Base-by-base conservation (phyloP, 2,113 vertebrate genomes). In the Megalops atlanticus region DNA sequence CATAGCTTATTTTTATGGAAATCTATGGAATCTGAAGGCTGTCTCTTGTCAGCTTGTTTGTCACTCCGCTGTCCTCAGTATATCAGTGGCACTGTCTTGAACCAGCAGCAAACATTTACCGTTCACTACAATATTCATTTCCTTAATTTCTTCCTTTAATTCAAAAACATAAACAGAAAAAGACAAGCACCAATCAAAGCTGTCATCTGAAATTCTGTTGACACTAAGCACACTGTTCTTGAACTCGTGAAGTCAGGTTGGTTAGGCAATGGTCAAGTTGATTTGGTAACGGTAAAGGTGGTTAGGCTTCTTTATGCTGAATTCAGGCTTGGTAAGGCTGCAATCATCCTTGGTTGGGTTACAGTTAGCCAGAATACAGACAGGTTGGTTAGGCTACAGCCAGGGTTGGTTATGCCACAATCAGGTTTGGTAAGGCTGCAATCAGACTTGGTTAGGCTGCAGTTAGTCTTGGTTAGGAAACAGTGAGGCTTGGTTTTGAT, bases 1-100 rank as follows among this genome's bases (percentile, higher is more conserved):
- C n/a, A 1, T 27, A 14, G 15, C 38, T 74, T 43, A n/a, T n/a
- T n/a, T n/a, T n/a, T n/a, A n/a, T n/a, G n/a, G n/a, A n/a, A n/a
- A n/a, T n/a, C n/a, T n/a, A n/a, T n/a, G n/a, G 38, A 72, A 72
- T 90, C 86, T 77, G 77, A 83, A 47, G 83, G 58, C 58, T 64
- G 58, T 64, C 58, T 27, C 6, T 64, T 64, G 31, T 64, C 58
- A 27, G 58, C 31, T 1, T 64, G 5, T 31, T 27, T 27, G n/a
- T 6, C 43, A 21, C 7, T 64, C 58, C 11, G 58, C 24, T 64
- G 58, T 64, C 31, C n/a, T 27, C n/a, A 31, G 11, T 24, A 10
- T 24, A n/a, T 64, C 14, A 27, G 58, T 27, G 58, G n/a, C 24
- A 21, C 49, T 21, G 24, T 24, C 49, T 21, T 54, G 3, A 21